phyloP scores from a whole-genome alignment of 2,888 invertebrate genomes.

The Tenthredo notha region DNA sequence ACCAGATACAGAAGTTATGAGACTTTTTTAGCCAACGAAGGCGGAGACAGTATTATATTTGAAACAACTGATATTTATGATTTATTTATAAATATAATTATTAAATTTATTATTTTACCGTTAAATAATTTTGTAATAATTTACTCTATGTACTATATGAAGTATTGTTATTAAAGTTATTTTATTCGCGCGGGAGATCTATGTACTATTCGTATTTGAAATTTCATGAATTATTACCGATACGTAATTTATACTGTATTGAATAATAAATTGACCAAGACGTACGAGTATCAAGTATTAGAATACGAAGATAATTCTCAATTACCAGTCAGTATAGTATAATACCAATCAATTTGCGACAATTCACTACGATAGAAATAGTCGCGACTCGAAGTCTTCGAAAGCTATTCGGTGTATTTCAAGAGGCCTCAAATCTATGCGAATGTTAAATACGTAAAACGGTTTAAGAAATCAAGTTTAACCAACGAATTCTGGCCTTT shows the following conservation, averaged over 20 bases:
- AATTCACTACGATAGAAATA: conserved; percentile 24
- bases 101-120: not conserved
- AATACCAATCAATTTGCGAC: conserved; percentile 15
- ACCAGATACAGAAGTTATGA: conserved; percentile 16
- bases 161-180: not conserved
- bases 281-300: not conserved
- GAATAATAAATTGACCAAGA: not conserved
- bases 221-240: not conserved
- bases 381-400: not conserved
- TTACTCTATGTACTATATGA: not conserved
- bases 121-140: not conserved
- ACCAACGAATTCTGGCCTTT: not conserved
- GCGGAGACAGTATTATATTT: conserved; percentile 20
- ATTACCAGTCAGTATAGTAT: not conserved
- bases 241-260: not conserved
- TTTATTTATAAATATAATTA: not conserved
- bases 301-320: conserved; percentile 10
- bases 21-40: conserved; percentile 7
- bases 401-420: not conserved
- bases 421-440: not conserved
- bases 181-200: not conserved
- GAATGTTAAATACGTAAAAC: not conserved
- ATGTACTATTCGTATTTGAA: not conserved
- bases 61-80: not conserved
- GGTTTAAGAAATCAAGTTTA: not conserved